Evolutionary conservation across 2,888 invertebrate species (phyloP).

Genomic region (Cerastis rubricosa): DNA sequence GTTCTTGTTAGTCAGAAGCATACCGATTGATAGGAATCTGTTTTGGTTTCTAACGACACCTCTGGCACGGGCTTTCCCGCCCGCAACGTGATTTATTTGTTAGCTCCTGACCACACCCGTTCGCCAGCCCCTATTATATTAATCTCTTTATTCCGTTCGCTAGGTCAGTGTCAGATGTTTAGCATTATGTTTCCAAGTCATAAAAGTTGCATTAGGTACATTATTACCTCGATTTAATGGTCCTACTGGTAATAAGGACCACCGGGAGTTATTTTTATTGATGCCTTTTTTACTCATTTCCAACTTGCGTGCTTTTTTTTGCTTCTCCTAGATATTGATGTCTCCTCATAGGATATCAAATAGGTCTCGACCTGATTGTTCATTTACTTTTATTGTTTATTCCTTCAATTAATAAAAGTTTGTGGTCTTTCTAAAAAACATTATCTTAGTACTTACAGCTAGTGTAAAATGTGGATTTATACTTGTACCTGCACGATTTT

Average conservation of each 20-base stretch:
- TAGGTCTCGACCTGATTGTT: too few relatives aligned
- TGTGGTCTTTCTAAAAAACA: background rate
- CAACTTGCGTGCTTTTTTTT: background rate
- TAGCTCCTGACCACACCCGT: slow-evolving; percentile 68
- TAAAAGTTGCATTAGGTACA: slow-evolving; percentile 11
- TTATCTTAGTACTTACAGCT: background rate
- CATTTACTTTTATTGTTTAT: background rate
- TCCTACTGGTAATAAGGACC: background rate
- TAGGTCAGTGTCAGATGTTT: slow-evolving; percentile 60
- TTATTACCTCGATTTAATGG: slow-evolving; percentile 4
- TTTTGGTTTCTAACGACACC: slow-evolving; percentile 25
- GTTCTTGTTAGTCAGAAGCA: slow-evolving; percentile 8
- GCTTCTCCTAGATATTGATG: too few relatives aligned
- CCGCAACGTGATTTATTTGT: slow-evolving; percentile 70
- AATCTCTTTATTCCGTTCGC: slow-evolving; percentile 64
- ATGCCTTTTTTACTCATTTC: background rate
- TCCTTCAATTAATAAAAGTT: background rate
- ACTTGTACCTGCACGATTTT: slow-evolving; percentile 29
- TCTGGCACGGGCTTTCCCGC: slow-evolving; percentile 25
- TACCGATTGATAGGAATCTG: slow-evolving; percentile 24
- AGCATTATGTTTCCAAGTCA: slow-evolving; percentile 26
- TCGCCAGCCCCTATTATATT: slow-evolving; percentile 68
- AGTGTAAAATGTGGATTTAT: background rate
- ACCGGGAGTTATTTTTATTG: background rate
- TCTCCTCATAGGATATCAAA: background rate